Base-by-base conservation (phyloP, 2,797 vertebrate genomes). In the Erpetoichthys calabaricus region DNA sequence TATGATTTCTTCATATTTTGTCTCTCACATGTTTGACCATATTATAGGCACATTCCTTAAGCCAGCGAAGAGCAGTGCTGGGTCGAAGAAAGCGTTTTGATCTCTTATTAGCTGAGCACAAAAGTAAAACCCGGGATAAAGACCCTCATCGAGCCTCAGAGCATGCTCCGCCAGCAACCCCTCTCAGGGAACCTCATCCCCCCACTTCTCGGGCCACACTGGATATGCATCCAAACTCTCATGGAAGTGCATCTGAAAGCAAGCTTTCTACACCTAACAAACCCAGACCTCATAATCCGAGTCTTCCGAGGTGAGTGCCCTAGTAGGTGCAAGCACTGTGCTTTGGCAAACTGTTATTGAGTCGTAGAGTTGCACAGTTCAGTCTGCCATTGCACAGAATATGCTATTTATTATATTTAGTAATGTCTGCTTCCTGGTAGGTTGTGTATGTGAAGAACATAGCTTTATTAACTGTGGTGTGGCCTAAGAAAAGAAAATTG, bases 161-260 rank as follows among this genome's bases (percentile, higher is more conserved):
- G 80, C 87, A 88, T 79, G 86, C 89, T 75, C 93, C 89, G 81
- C 92, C 85, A 81, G 82, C 78, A 75, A 81, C 89, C 78, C 88
- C 88, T 91, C 94, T 99, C 96, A 99, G 96, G 96, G 96, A 98
- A 86, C 87, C 86, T 73, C 88, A 92, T 84, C 87, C 89, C 74
- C 69, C 89, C 74, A 82, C 83, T 80, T 85, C 91, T 66, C 89
- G 91, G 72, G 73, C 80, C 73, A 69, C 85, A 63, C 87, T 82
- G 77, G 86, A 87, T 68, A 73, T 81, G 68, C 91, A 93, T 81
- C 89, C 80, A 75, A 86, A 80, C 67, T 78, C 88, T 80, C 90
- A 93, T 61, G 89, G 90, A 83, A 90, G 80, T 75, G 77, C 88
- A 71, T 71, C 85, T 56, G 81, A 88, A 70, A 66, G 86, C 78